phyloP scores from a whole-genome alignment of 2,888 invertebrate species.

The Lapara coniferarum region DNA sequence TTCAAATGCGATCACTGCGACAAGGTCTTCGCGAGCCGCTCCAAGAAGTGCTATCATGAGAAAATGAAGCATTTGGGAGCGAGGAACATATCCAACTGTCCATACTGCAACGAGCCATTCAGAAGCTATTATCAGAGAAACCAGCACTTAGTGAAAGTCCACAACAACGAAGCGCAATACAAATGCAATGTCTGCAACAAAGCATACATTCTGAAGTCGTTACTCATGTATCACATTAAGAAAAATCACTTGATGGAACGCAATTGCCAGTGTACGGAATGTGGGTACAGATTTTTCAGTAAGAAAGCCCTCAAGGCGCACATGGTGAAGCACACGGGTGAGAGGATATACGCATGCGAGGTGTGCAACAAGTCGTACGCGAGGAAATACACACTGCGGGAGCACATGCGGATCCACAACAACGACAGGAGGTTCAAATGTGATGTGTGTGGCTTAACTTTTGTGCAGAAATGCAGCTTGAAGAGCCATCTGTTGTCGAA shows the following conservation, averaged over 20 bases:
- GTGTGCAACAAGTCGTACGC: constrained; percentile 72
- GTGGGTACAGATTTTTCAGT: constrained; percentile 79
- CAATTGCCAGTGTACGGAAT: constrained; percentile 76
- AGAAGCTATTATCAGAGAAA: constrained; percentile 72
- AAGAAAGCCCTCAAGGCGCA: constrained; percentile 80
- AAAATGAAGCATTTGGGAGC: constrained; percentile 70
- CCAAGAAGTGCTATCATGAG: constrained; percentile 70
- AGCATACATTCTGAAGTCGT: constrained; percentile 62
- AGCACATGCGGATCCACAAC: constrained; percentile 76
- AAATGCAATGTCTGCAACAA: constrained; percentile 73
- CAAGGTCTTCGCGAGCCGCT: constrained; percentile 62
- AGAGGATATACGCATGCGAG: constrained; percentile 61
- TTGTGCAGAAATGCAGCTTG: constrained; percentile 73
- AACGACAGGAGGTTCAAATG: constrained; percentile 71
- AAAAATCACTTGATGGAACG: constrained; percentile 76
- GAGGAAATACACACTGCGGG: constrained; percentile 62
- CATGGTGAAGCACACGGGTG: constrained; percentile 77
- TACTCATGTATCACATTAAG: constrained; percentile 72
- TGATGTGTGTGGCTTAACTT: constrained; percentile 59
- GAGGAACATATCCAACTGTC: constrained; percentile 68
- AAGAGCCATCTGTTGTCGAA: constrained; percentile 70
- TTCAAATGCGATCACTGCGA: constrained; percentile 73
- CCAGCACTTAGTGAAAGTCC: constrained; percentile 70
- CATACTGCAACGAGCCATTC: constrained; percentile 66
- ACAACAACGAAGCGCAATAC: constrained; percentile 70